A percentile compares a stretch with the other conserved stretches of the same genome.
phyloP scores from a whole-genome alignment of 2,888 invertebrate species.

The Torymus auratus region DNA sequence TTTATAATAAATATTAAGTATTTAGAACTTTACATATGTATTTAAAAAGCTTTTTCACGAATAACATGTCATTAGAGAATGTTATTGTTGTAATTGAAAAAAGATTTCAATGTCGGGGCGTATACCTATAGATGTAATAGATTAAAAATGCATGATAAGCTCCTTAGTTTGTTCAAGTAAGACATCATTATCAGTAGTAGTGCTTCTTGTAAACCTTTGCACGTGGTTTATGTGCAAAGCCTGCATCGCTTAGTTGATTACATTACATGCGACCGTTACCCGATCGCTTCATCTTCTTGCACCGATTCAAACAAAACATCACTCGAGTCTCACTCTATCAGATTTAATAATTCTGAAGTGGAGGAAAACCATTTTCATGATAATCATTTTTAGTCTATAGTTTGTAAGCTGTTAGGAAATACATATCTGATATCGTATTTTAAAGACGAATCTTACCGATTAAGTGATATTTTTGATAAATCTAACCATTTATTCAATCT shows the following conservation, averaged over 20 bases:
- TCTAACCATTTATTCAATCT: too few relatives aligned
- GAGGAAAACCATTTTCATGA: constrained; percentile 1
- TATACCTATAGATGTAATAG: neutral
- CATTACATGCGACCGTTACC: constrained; percentile 62
- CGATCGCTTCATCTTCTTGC: constrained; percentile 56
- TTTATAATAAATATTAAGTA: neutral
- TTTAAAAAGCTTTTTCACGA: too few relatives aligned
- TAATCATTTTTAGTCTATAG: constrained; percentile 7
- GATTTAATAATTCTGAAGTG: neutral
- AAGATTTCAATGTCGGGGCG: constrained; percentile 18
- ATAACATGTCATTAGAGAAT: too few relatives aligned
- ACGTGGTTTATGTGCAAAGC: constrained; percentile 28
- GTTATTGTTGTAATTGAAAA: neutral
- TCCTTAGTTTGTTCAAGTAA: constrained; percentile 14
- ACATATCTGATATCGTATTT: neutral
- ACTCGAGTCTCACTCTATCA: constrained; percentile 7
- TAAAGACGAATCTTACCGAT: constrained; percentile 4
- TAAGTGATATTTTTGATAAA: neutral
- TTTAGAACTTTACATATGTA: too few relatives aligned
- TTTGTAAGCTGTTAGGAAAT: neutral
- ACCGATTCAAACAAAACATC: constrained; percentile 6
- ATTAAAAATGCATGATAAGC: constrained; percentile 27
- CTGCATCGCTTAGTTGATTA: constrained; percentile 35
- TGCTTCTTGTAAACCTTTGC: constrained; percentile 32
- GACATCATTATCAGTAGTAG: constrained; percentile 14